Evolutionary conservation across 2,888 invertebrate species (phyloP).

Genomic region (Eurois occulta): DNA sequence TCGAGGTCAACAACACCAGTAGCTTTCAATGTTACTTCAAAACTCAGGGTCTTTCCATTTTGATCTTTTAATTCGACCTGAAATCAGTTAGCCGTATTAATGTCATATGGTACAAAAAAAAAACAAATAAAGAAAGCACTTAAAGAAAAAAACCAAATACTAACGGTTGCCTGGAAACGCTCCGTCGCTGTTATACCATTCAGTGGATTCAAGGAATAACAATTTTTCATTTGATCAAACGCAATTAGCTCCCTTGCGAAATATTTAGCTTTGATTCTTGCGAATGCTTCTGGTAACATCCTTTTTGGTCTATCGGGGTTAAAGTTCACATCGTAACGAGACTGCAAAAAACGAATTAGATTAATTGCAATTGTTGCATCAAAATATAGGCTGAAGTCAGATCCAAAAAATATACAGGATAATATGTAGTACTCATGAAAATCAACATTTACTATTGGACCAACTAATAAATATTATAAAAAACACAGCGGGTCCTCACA

Average conservation of each 20-base stretch:
- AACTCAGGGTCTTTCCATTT: constrained; percentile 79
- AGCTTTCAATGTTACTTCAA: constrained; percentile 88
- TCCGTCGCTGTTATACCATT: constrained; percentile 77
- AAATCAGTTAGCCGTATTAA: constrained; percentile 36
- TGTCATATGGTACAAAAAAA: neutral
- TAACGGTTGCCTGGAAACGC: constrained; percentile 73
- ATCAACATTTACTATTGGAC: neutral
- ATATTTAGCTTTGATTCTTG: constrained; percentile 73
- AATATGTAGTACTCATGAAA: neutral
- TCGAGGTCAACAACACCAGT: constrained; percentile 90
- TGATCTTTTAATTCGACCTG: constrained; percentile 79
- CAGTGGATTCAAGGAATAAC: constrained; percentile 88
- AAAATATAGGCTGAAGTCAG: neutral
- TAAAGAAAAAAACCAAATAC: constrained; percentile 49
- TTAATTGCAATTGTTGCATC: neutral
- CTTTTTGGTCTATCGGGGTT: constrained; percentile 93
- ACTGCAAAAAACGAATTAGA: constrained; percentile 74
- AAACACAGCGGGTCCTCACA: neutral
- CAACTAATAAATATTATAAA: neutral
- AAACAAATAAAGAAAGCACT: neutral
- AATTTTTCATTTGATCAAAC: constrained; percentile 94
- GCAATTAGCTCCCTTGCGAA: constrained; percentile 90
- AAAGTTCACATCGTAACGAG: constrained; percentile 96
- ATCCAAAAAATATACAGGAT: neutral
- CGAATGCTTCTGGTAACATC: constrained; percentile 88